phyloP scores from a whole-genome alignment of 1,140 invertebrate species.

The Helicorthomorpha holstii region DNA sequence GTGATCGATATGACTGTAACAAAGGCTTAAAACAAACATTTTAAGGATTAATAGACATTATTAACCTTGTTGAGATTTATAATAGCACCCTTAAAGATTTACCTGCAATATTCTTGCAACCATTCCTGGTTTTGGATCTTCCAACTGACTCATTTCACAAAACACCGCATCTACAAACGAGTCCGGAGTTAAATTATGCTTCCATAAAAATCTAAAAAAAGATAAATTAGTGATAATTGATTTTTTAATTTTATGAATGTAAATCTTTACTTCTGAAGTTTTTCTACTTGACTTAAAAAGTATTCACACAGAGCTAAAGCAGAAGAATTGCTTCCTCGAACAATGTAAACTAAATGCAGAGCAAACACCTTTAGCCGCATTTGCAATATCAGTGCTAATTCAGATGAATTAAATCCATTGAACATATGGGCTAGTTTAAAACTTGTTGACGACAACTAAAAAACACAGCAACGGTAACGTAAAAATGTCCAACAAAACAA shows the following conservation, averaged over 20 bases:
- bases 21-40: slow-evolving; percentile 3
- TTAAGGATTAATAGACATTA: neutral
- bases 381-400: slow-evolving; percentile 59
- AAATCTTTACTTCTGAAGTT: slow-evolving; percentile 30
- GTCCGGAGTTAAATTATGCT: slow-evolving; percentile 41
- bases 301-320: slow-evolving; percentile 41
- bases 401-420: slow-evolving; percentile 51
- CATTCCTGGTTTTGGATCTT: slow-evolving; percentile 67
- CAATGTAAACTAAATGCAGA: slow-evolving; percentile 58
- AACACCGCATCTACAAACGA: slow-evolving; percentile 62
- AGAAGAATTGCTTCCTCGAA: slow-evolving; percentile 39
- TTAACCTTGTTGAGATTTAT: neutral
- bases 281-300: slow-evolving; percentile 40
- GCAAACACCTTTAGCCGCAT: slow-evolving; percentile 66
- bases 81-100: neutral
- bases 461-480: slow-evolving; percentile 5
- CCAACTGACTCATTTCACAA: slow-evolving; percentile 50
- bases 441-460: slow-evolving; percentile 34
- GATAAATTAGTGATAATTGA: neutral
- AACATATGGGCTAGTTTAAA: slow-evolving; percentile 67
- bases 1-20: slow-evolving; percentile 14
- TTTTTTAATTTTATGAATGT: neutral
- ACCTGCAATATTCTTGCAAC: slow-evolving; percentile 54
- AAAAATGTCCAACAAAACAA: neutral
- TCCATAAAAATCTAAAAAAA: slow-evolving; percentile 23